phyloP scores from a whole-genome alignment of 2,888 invertebrate species.

The Habroteleia sp. region DNA sequence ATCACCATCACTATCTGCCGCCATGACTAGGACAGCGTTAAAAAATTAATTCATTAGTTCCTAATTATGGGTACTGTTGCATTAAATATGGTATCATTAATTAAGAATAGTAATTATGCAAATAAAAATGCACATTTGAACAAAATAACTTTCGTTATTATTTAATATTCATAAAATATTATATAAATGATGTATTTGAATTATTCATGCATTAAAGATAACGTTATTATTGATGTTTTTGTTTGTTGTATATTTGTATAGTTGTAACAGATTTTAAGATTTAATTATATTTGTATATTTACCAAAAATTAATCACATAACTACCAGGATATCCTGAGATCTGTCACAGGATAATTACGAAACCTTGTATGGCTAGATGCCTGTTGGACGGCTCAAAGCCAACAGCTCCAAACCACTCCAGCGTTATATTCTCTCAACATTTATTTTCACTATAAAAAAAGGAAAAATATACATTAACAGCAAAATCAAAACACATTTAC shows the following conservation, averaged over 20 bases:
- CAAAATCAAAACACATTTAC: slow-evolving; percentile 26
- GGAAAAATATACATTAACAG: slow-evolving; percentile 22
- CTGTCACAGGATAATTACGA: slow-evolving; percentile 75
- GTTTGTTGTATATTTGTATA: background rate
- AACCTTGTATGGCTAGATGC: slow-evolving; percentile 72
- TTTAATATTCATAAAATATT: too few relatives aligned
- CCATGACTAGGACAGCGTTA: slow-evolving; percentile 83
- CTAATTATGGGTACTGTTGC: slow-evolving; percentile 71
- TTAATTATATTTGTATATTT: slow-evolving; percentile 66
- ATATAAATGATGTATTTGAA: too few relatives aligned
- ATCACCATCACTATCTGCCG: slow-evolving; percentile 91
- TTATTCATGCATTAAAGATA: too few relatives aligned
- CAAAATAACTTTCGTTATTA: too few relatives aligned
- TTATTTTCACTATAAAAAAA: slow-evolving; percentile 70
- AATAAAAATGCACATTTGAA: too few relatives aligned
- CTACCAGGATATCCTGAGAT: slow-evolving; percentile 78
- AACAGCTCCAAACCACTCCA: slow-evolving; percentile 76
- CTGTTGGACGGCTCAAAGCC: slow-evolving; percentile 71
- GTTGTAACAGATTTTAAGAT: too few relatives aligned
- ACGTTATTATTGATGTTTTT: too few relatives aligned
- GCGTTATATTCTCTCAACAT: slow-evolving; percentile 71
- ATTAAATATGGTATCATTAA: slow-evolving; percentile 7
- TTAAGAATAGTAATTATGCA: too few relatives aligned
- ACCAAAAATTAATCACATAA: slow-evolving; percentile 81
- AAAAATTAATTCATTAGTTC: slow-evolving; percentile 78